Evolutionary conservation across 2,113 vertebrate genomes (phyloP), one percentile per base, ranked within the genome.

Genomic region (Acinonyx jubatus): DNA sequence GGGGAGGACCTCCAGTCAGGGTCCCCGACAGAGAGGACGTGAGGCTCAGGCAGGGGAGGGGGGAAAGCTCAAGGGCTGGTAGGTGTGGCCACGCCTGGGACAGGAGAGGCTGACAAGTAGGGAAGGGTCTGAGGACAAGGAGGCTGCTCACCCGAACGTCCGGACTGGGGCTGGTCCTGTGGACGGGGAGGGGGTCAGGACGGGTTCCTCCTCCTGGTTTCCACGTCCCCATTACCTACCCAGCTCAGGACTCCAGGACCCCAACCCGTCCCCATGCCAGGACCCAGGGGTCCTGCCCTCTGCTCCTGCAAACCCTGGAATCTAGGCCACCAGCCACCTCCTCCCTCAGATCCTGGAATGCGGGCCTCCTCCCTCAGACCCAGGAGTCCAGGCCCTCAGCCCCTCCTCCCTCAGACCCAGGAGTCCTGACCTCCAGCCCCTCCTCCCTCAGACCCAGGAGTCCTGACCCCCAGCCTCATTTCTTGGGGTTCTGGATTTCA

Each of bases 71-170:
- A 18, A 55, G 41, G 5, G 15, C 16, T 10, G 41, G 79, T 14
- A 38, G 41, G 18, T 52, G n/a, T 16, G 19, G 23, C 55, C 93
- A 19, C 0, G 0, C 19, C 5, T 3, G 13, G 87, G 12, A 33
- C 23, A 6, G 61, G 16, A 15, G 57, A 23, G 33, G 29, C 45
- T 18, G 89, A 68, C 41, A 7, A 2, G 5, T 5, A 5, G 29
- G 23, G 36, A n/a, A 33, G 52, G 31, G 38, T 48, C 68, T 21
- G 10, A 4, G 11, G 45, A 18, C 0, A 1, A 14, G 21, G 25
- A 27, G 29, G 7, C 41, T 2, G 55, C 97, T 97, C 91, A 98
- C 98, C 98, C 48, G 76, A 31, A 3, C 5, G 3, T 16, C 41
- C 7, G 36, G 11, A 1, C 45, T 13, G 57, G 18, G 66, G 1